These are phyloP conservation scores for Sinocyclocheilus anophthalmus DNA, from an alignment of 2,113 vertebrate species.

Conservation along the genomic window DNA sequence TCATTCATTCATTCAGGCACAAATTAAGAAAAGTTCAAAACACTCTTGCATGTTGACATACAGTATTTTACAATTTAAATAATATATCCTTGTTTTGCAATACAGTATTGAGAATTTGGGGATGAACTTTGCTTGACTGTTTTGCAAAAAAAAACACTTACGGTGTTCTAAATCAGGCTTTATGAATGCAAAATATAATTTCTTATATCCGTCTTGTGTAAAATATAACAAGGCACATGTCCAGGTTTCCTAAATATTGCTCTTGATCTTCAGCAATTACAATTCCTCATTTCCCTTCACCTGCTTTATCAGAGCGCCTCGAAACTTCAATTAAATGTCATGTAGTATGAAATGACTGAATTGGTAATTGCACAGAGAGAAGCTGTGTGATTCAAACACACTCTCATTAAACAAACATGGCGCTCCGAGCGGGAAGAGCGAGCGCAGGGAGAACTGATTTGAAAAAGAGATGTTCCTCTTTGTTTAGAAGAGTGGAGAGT, in stretches of 20 bases:
- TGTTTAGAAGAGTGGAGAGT: slow-evolving; percentile 41
- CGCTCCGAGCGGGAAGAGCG: neutral
- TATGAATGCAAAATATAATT: neutral
- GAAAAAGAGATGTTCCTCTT: slow-evolving; percentile 33
- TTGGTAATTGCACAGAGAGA: slow-evolving; percentile 32
- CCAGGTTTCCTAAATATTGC: neutral
- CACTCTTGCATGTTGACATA: neutral
- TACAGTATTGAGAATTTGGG: neutral
- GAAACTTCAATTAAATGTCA: slow-evolving; percentile 7
- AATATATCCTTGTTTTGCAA: neutral
- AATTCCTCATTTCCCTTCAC: neutral
- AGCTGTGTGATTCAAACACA: slow-evolving; percentile 20
- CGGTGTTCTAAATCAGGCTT: neutral
- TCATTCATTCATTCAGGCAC: neutral
- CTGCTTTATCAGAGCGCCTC: neutral
- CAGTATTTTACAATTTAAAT: neutral
- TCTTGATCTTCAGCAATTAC: neutral
- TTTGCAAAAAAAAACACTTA: neutral
- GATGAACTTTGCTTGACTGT: neutral
- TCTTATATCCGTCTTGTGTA: neutral
- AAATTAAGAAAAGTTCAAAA: neutral
- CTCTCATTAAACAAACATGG: slow-evolving; percentile 54
- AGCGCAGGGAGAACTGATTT: slow-evolving; percentile 41
- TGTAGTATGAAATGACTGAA: neutral
- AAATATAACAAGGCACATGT: neutral